Evolutionary conservation across 2,888 invertebrate genomes (phyloP).

Genomic region (Mimachlamys varia): DNA sequence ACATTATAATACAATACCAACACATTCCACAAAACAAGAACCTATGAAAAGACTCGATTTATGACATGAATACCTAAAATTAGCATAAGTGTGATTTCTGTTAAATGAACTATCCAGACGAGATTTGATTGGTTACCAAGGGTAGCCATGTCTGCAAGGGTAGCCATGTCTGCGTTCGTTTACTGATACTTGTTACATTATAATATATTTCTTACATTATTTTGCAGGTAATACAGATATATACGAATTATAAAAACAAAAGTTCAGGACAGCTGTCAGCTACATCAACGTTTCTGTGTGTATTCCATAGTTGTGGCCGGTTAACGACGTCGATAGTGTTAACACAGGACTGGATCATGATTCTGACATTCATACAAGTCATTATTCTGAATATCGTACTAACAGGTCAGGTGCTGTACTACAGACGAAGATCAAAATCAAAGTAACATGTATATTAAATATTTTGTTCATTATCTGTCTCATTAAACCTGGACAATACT

Average conservation of each 20-base stretch:
- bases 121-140: too few relatives aligned
- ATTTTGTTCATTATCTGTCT: not conserved
- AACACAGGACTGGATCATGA: slow-evolving; percentile 62
- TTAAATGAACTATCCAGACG: too few relatives aligned
- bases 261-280: slow-evolving; percentile 63
- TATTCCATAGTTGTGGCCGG: slow-evolving; percentile 64
- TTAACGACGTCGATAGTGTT: slow-evolving; percentile 62
- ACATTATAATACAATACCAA: too few relatives aligned
- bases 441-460: not conserved
- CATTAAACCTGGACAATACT: not conserved
- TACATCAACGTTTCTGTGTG: slow-evolving; percentile 61
- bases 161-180: too few relatives aligned
- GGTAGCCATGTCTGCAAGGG: too few relatives aligned
- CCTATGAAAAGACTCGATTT: too few relatives aligned
- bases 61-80: too few relatives aligned
- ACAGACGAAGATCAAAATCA: slow-evolving; percentile 47
- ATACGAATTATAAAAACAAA: slow-evolving; percentile 60
- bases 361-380: slow-evolving; percentile 57
- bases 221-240: slow-evolving; percentile 63
- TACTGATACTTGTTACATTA: too few relatives aligned
- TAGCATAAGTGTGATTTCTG: too few relatives aligned
- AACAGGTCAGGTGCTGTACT: slow-evolving; percentile 62
- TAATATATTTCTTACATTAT: too few relatives aligned
- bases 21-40: too few relatives aligned
- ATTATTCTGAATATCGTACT: slow-evolving; percentile 59